Evolutionary conservation across 2,888 invertebrate genomes (phyloP), one percentile per base, ranked within the genome.

Genomic region (Glaucopsyche alexis): DNA sequence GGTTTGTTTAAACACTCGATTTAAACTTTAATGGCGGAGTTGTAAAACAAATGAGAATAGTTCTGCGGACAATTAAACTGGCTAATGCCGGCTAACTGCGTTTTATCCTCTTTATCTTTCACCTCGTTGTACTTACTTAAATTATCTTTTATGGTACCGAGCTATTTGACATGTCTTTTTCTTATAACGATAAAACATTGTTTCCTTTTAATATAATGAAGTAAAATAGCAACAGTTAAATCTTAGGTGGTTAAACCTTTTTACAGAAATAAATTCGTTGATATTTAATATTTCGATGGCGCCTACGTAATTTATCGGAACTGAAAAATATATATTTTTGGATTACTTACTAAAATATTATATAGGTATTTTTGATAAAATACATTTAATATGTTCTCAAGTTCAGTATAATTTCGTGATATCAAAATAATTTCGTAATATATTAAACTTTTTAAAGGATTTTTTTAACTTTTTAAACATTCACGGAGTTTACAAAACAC

Each of bases 1-100:
- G 60, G 47, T 49, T 49, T 19, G 38, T 71, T 74, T 71, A 72
- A 71, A 55, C 49, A 50, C 67, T 72, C 55, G 65, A 74, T 52
- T 66, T 42, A 71, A 64, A 72, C 69, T 73, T 74, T 76, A 74
- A 76, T 75, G 74, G 73, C 75, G 73, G 71, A 77, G 74, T 73
- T 75, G 73, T 71, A 70, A 71, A 76, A 77, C 71, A 67, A 76
- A 77, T 72, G 71, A 75, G 75, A 74, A 75, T 73, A 75, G 76
- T 77, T 76, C 75, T 70, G 70, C 42, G 67, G 71, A 69, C 66
- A 75, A 72, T 73, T 74, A 71, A 55, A 60, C 50, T 64, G 71
- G 65, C 67, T 73, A 76, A 67, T 72, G 70, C 29, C 60, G 69
- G 64, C 69, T 71, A 73, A 64, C 71, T 60, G 71, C 71, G 73